phyloP scores from a whole-genome alignment of 1,140 invertebrate species.

The Dendrolimus punctatus region DNA sequence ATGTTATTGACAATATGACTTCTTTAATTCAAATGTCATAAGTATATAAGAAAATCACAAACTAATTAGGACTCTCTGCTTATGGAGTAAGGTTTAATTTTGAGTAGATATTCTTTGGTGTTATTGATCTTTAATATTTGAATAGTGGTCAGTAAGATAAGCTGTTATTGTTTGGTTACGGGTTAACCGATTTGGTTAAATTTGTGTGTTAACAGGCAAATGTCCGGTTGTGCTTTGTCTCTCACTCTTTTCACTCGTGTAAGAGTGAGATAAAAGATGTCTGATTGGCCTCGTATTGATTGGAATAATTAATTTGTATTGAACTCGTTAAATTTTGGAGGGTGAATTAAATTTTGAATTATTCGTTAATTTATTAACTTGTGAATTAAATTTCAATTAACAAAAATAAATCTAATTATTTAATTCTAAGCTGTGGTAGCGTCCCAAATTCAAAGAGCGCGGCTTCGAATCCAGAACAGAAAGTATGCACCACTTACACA shows the following conservation, averaged over 20 bases:
- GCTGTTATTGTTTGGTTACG: conserved; percentile 69
- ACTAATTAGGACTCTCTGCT: conserved; percentile 4
- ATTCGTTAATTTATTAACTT: too few species aligned
- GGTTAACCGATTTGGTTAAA: conserved; percentile 70
- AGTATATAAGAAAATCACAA: neutral
- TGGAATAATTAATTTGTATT: conserved; percentile 32
- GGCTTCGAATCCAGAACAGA: too few species aligned
- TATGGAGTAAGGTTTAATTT: conserved; percentile 20
- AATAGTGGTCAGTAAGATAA: conserved; percentile 59
- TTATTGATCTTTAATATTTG: conserved; percentile 21
- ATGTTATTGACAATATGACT: too few species aligned
- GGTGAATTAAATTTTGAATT: too few species aligned
- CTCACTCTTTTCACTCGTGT: conserved; percentile 13
- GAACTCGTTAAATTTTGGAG: neutral
- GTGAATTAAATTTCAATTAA: too few species aligned
- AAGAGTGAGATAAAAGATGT: conserved; percentile 16
- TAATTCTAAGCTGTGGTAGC: too few species aligned
- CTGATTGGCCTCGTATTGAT: conserved; percentile 49
- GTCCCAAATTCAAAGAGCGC: too few species aligned
- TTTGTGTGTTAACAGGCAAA: conserved; percentile 66
- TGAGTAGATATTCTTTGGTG: conserved; percentile 3
- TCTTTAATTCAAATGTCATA: too few species aligned
- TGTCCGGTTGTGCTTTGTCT: conserved; percentile 40
- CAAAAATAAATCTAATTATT: too few species aligned
- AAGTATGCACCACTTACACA: too few species aligned